Evolutionary conservation across 2,797 vertebrate species (phyloP), one percentile per base, ranked within the genome.

Genomic region (Dendrocincla tyrannina): DNA sequence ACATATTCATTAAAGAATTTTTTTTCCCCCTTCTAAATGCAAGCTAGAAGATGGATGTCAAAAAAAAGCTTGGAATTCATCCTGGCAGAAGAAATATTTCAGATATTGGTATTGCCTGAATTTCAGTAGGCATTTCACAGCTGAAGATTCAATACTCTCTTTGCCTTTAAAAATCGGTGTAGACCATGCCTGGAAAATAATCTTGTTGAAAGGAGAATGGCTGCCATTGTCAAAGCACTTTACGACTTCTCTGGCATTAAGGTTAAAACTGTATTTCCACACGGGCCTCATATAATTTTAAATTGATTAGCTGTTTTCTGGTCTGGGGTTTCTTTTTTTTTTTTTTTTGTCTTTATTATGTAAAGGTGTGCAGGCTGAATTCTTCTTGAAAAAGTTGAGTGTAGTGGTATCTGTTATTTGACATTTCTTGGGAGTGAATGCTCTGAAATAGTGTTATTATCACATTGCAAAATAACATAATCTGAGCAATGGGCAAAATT

Each of bases 31-130:
- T 64, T 92, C 41, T 93, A 79, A 93, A 89, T 58, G 23, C 47
- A 86, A 86, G 52, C 53, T 74, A 30, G 74, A 91, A 95, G 85
- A 88, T 52, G 56, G 91, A 91, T 86, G 74, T 42, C 33, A 81
- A 49, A 73, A 86, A 35, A 49, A 75, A 75, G 6, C 33, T 73
- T 89, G 78, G 56, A 88, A 93, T 24, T 69, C 33, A 19, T 77
- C 41, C 32, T 68, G 50, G 75, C 24, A 79, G 68, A 88, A 75
- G 47, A 72, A 83, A 72, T 91, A 66, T 28, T 56, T 77, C 68
- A 52, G 33, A 75, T 58, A 70, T 52, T 79, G 30, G 15, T 53
- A 78, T 80, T 70, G 46, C 20, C 13, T 83, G 52, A 75, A 81
- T 84, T 87, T 77, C 37, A 77, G 24, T 60, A 47, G 70, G n/a